Evolutionary conservation across 2,888 invertebrate genomes (phyloP).

Genomic region (Oscheius sp.): DNA sequence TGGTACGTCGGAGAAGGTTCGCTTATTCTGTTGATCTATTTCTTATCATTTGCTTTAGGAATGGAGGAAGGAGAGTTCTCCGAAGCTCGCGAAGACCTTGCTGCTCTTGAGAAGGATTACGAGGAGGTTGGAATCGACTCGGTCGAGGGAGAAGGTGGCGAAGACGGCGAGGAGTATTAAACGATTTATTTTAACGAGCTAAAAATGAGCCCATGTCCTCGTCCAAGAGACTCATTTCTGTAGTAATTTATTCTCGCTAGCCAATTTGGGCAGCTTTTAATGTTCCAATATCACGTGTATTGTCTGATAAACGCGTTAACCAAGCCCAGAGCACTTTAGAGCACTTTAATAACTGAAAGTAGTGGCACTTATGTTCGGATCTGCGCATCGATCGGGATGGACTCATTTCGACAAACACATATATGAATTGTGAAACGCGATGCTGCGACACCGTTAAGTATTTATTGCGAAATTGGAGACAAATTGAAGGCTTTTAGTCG

Average conservation of each 20-base stretch:
- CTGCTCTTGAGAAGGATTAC: slow-evolving; percentile 63
- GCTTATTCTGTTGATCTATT: background rate
- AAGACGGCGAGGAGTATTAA: slow-evolving; percentile 44
- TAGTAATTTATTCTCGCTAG: slow-evolving; percentile 16
- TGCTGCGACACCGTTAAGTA: slow-evolving; percentile 10
- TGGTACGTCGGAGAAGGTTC: slow-evolving; percentile 55
- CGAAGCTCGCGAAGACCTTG: slow-evolving; percentile 67
- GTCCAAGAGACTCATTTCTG: slow-evolving; percentile 5
- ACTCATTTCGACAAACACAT: background rate
- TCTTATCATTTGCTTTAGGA: slow-evolving; percentile 35
- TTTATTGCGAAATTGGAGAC: slow-evolving; percentile 24
- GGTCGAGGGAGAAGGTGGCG: slow-evolving; percentile 50
- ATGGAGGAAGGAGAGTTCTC: slow-evolving; percentile 70
- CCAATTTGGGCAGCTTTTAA: background rate
- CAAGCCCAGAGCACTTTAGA: no score
- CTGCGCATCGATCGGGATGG: background rate
- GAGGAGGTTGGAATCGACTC: slow-evolving; percentile 59
- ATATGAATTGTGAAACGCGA: background rate
- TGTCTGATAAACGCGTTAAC: background rate
- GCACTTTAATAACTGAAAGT: background rate
- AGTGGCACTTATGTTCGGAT: background rate
- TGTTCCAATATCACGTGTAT: slow-evolving; percentile 24
- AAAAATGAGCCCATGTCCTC: background rate
- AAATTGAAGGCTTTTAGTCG: slow-evolving; percentile 31
- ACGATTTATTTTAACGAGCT: background rate